These are phyloP conservation scores for Sciurus vulgaris DNA, from an alignment of 2,797 vertebrate genomes.

Conservation along the genomic window DNA sequence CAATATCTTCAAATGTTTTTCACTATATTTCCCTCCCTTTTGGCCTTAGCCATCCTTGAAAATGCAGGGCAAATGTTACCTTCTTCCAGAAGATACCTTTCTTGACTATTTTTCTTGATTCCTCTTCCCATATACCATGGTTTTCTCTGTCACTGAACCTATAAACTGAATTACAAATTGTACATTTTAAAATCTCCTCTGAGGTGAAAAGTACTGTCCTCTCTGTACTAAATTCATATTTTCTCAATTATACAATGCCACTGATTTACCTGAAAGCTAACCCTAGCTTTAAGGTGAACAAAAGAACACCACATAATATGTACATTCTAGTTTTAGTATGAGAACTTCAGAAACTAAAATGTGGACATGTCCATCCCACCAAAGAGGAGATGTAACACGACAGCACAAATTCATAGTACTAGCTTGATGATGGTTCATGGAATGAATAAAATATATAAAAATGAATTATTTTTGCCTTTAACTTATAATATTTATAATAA, in stretches of 20 bases:
- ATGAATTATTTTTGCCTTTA: slow-evolving; percentile 31
- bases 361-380: background rate
- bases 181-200: background rate
- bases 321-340: background rate
- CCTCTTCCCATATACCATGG: background rate
- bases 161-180: background rate
- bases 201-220: background rate
- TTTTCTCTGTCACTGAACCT: background rate
- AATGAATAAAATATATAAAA: slow-evolving; percentile 28
- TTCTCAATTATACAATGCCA: background rate
- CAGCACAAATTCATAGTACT: background rate
- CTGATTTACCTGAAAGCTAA: slow-evolving; percentile 14
- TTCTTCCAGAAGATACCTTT: background rate
- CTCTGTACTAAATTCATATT: background rate
- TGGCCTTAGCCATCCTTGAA: background rate
- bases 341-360: slow-evolving; percentile 7
- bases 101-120: background rate
- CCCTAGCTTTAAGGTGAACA: background rate
- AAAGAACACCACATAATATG: background rate
- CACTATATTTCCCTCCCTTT: background rate
- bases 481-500: background rate
- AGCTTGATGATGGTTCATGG: background rate
- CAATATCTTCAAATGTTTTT: background rate
- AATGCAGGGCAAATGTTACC: background rate
- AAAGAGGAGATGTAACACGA: background rate